Evolutionary conservation across 2,888 invertebrate genomes (phyloP), one percentile per base, ranked within the genome.

Genomic region (Philopedon plagiatum): DNA sequence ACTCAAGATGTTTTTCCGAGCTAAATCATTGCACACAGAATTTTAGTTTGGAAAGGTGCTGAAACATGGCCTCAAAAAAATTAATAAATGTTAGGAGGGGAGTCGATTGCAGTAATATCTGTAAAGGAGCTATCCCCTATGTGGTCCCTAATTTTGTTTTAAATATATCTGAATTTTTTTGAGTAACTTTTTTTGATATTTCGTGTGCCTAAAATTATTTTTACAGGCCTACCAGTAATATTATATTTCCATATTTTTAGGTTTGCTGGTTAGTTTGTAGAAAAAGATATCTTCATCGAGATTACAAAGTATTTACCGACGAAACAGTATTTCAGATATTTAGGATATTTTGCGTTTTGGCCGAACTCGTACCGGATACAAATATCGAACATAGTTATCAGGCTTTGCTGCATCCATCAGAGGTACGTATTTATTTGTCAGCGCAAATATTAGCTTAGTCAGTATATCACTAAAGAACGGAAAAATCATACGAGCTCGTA

Each of bases 251-350:
- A 41, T 18, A 54, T 51, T 60, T 71, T 23, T 64, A 74, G 74
- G 67, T 92, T 62, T 94, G 94, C 83, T 95, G 95, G 95, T 86
- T 93, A 70, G 90, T 94, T 5, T 94, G 94, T 81, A 89, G 91
- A 67, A 92, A 91, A 81, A 87, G 87, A 63, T 90, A 90, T 74
- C 80, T 92, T 19, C 84, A 86, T 2, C 86, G 92, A 44, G 89
- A 91, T 74, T 87, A 88, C 78, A 87, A 89, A 1, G 83, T 90
- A 7, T 91, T 93, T 77, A 84, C 87, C 8, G 91, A 92, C 75
- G 88, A 89, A 63, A 91, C 91, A 15, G 88, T 92, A 5, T 92
- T 91, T 82, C 91, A 93, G 81, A 87, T 94, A 65, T 94, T 93
- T 83, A 86, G 93, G 75, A 91, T 94, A 78, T 95, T 94, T 84